phyloP scores from a whole-genome alignment of 2,888 invertebrate species.

The Sminthurinus aureus region DNA sequence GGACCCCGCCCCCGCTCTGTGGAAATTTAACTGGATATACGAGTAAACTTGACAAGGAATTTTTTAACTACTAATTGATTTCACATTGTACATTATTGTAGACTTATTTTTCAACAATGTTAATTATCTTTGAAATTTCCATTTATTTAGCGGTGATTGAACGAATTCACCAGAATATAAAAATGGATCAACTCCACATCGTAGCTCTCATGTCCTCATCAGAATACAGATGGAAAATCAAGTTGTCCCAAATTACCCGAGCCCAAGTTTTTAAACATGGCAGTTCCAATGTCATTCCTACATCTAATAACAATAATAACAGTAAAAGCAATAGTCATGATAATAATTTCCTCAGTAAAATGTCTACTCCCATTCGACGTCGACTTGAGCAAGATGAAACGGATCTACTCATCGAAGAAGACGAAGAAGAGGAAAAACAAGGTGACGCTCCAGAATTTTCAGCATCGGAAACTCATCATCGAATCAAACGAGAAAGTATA shows the following conservation, averaged over 20 bases:
- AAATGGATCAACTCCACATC: conserved; percentile 47
- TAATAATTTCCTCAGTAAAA: neutral
- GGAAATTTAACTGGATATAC: conserved; percentile 55
- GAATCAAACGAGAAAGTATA: neutral
- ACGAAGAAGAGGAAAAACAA: neutral
- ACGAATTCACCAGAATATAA: conserved; percentile 24
- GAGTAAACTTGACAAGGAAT: conserved; percentile 30
- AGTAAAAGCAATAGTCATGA: neutral
- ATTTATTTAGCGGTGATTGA: conserved; percentile 49
- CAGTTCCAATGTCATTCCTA: neutral
- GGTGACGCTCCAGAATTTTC: neutral
- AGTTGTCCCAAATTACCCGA: conserved; percentile 47
- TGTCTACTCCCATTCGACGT: neutral
- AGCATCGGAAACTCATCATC: neutral
- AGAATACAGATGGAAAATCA: conserved; percentile 53
- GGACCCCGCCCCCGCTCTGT: conserved; percentile 56
- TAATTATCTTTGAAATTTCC: neutral
- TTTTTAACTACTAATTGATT: neutral
- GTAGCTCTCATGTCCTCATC: conserved; percentile 55
- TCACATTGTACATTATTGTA: neutral
- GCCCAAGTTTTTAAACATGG: neutral
- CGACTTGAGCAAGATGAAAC: neutral
- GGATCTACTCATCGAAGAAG: neutral
- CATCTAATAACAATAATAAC: neutral
- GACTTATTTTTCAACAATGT: neutral